Percentiles rank a stretch among this genome's conserved stretches.
These are phyloP conservation scores for Buteo buteo DNA, from an alignment of 2,113 vertebrate species.

Conservation along the genomic window DNA sequence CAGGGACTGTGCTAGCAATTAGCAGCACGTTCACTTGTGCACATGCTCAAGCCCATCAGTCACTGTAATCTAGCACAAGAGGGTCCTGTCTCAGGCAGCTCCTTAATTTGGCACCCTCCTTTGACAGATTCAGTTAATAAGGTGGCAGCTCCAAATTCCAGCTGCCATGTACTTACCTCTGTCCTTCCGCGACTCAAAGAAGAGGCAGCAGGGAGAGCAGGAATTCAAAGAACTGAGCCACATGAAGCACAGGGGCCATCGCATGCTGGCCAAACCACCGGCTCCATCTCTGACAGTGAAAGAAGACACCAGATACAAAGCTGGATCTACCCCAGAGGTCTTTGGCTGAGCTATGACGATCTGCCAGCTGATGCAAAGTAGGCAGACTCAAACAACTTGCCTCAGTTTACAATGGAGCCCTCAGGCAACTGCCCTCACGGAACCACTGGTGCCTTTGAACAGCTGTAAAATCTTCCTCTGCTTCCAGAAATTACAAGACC, in stretches of 20 bases:
- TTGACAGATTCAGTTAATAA: background rate
- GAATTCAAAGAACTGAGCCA: background rate
- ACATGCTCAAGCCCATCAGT: background rate
- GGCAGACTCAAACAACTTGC: background rate
- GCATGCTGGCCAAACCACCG: too few relatives aligned
- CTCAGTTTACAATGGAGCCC: background rate
- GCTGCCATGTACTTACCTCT: background rate
- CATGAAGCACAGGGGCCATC: background rate
- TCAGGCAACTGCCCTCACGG: background rate
- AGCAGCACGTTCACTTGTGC: background rate
- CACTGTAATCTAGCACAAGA: background rate
- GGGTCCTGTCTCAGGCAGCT: background rate
- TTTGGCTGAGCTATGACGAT: background rate
- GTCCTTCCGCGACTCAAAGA: background rate
- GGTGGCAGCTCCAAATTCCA: background rate
- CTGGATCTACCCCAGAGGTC: background rate
- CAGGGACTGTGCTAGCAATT: constrained; percentile 35
- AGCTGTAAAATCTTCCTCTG: background rate
- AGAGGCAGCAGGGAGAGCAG: background rate
- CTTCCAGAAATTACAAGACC: background rate
- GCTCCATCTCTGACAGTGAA: background rate
- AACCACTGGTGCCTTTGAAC: background rate
- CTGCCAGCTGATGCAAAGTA: background rate
- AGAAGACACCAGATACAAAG: background rate
- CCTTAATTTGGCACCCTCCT: background rate